Conservation (phyloP, 2,888 invertebrate genomes). For the Dasysyrphus albostriatus region DNA sequence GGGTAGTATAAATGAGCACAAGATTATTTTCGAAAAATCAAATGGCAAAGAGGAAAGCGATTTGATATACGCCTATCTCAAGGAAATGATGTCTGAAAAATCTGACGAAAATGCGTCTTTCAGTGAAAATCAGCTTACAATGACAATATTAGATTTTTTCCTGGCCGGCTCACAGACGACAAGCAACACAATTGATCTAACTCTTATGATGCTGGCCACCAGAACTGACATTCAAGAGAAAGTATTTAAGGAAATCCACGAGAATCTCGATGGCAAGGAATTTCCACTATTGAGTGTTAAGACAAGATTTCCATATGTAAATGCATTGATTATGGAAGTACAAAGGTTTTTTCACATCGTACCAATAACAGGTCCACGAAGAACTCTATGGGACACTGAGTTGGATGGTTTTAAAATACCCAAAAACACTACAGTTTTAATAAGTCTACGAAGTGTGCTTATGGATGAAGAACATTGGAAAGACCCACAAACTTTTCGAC, state of each 20-base stretch:
- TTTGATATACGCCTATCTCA: constrained; percentile 87
- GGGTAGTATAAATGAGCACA: constrained; percentile 86
- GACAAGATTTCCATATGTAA: constrained; percentile 85
- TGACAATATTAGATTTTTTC: constrained; percentile 88
- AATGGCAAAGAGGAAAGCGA: constrained; percentile 83
- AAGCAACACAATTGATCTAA: constrained; percentile 86
- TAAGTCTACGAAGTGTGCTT: constrained; percentile 85
- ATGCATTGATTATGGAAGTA: constrained; percentile 86
- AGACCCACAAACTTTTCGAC: constrained; percentile 87
- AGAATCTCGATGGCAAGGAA: constrained; percentile 78
- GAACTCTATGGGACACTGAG: constrained; percentile 85
- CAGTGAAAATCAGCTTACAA: constrained; percentile 87
- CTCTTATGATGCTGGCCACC: constrained; percentile 86
- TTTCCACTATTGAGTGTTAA: constrained; percentile 81
- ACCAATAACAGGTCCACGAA: constrained; percentile 86
- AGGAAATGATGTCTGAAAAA: constrained; percentile 85
- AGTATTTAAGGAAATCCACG: constrained; percentile 85
- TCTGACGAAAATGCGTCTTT: constrained; percentile 78
- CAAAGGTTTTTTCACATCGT: constrained; percentile 85
- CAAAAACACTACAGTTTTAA: constrained; percentile 85
- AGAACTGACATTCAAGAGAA: constrained; percentile 86
- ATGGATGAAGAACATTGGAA: constrained; percentile 86
- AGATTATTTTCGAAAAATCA: constrained; percentile 80
- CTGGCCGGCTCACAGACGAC: constrained; percentile 88
- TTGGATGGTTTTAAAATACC: constrained; percentile 86